These are phyloP conservation scores for Augochlora pura DNA, from an alignment of 1,140 invertebrate species.

Conservation along the genomic window DNA sequence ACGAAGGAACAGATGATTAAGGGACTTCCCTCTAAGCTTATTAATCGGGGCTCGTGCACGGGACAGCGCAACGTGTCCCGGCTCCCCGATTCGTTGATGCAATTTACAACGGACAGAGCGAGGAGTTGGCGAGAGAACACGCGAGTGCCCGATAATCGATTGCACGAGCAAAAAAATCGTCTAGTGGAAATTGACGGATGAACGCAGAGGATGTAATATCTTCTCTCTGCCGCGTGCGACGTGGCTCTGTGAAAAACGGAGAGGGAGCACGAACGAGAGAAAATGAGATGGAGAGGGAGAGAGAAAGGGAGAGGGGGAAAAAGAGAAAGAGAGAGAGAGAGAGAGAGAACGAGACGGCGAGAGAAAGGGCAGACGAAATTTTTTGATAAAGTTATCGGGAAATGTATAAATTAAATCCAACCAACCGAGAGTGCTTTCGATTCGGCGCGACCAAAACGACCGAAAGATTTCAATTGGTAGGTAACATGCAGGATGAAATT, in stretches of 20 bases:
- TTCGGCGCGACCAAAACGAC: not conserved
- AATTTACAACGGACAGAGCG: not conserved
- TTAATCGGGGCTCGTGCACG: not conserved
- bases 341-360: not conserved
- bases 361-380: not conserved
- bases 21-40: conserved; percentile 1
- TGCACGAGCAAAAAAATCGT: not conserved
- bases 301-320: no score
- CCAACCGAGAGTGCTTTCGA: not conserved
- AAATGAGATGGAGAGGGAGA: no score
- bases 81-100: not conserved
- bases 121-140: not conserved
- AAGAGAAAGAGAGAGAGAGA: not conserved
- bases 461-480: conserved; percentile 18
- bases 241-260: not conserved
- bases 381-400: conserved; percentile 12
- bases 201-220: conserved; percentile 9
- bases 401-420: conserved; percentile 18
- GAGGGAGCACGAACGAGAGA: not conserved
- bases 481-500: conserved; percentile 5
- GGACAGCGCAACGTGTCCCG: not conserved
- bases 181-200: not conserved
- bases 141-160: conserved; percentile 1
- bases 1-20: conserved; percentile 23
- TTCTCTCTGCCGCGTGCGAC: not conserved